Evolutionary conservation across 2,797 vertebrate genomes (phyloP).

Genomic region (Prunella strophiata): DNA sequence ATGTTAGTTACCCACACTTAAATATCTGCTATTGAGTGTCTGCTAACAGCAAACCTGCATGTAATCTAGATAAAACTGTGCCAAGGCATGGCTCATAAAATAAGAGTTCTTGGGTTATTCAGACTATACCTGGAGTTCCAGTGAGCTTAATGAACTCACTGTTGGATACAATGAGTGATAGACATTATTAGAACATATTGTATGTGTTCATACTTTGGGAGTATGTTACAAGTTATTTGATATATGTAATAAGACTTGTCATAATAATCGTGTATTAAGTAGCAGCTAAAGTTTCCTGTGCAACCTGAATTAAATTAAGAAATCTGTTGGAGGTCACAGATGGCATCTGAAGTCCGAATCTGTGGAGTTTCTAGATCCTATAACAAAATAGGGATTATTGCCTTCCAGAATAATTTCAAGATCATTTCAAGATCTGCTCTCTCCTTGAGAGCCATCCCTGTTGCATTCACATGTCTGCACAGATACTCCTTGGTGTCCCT

Average conservation of each 20-base stretch:
- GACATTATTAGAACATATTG: not conserved
- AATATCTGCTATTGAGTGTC: not conserved
- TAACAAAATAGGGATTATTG: not conserved
- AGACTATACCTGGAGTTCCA: not conserved
- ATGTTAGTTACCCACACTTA: not conserved
- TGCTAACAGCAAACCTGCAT: not conserved
- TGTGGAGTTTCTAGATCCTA: not conserved
- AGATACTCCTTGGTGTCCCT: accelerated
- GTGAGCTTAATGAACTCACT: not conserved
- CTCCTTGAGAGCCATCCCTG: not conserved
- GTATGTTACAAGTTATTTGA: not conserved
- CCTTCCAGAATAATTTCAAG: not conserved
- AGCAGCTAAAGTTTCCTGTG: not conserved
- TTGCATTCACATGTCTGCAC: not conserved
- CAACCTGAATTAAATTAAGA: not conserved
- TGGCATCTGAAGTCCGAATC: not conserved
- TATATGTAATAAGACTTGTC: not conserved
- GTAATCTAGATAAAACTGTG: not conserved
- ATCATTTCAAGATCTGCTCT: not conserved
- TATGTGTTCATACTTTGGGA: not conserved
- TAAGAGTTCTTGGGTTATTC: not conserved
- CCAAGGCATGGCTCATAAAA: not conserved
- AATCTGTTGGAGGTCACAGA: not conserved
- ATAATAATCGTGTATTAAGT: not conserved
- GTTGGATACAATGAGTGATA: not conserved